Conservation (phyloP, 2,797 vertebrate genomes). For the Meda fulgida region DNA sequence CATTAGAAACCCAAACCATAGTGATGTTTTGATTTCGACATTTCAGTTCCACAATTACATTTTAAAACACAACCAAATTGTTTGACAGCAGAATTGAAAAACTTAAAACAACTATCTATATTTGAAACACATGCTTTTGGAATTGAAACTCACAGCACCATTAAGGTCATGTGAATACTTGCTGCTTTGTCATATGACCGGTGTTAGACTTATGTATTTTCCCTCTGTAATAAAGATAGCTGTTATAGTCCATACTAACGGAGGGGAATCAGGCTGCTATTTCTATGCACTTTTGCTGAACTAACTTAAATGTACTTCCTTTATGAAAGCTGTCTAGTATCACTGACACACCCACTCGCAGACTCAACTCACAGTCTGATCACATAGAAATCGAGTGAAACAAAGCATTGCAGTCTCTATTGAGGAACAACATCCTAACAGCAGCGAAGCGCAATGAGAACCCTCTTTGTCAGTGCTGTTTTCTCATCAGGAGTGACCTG, state of each 20-base stretch:
- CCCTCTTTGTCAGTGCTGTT: constrained; percentile 48
- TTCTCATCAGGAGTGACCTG: constrained; percentile 58
- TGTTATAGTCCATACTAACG: constrained; percentile 76
- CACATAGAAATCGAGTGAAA: constrained; percentile 37
- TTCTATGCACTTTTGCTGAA: constrained; percentile 80
- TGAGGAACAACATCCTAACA: constrained; percentile 29
- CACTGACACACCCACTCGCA: constrained; percentile 4
- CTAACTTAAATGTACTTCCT: constrained; percentile 66
- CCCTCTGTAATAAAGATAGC: constrained; percentile 67
- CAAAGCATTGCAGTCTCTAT: constrained; percentile 44
- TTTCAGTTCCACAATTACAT: constrained; percentile 69
- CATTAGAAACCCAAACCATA: constrained; percentile 69
- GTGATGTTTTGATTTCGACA: constrained; percentile 70
- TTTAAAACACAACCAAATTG: constrained; percentile 71
- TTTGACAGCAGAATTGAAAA: constrained; percentile 73
- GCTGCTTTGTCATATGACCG: constrained; percentile 68
- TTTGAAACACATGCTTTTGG: constrained; percentile 83
- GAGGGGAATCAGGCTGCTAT: constrained; percentile 77
- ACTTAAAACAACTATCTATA: constrained; percentile 83
- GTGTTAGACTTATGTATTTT: constrained; percentile 40
- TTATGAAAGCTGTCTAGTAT: constrained; percentile 20
- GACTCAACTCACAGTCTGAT: constrained; percentile 32
- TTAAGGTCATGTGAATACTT: constrained; percentile 80
- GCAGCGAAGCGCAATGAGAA: constrained; percentile 37
- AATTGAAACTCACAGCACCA: constrained; percentile 73